Base-by-base conservation (phyloP, 2,113 vertebrate genomes). In the Archilochus colubris region DNA sequence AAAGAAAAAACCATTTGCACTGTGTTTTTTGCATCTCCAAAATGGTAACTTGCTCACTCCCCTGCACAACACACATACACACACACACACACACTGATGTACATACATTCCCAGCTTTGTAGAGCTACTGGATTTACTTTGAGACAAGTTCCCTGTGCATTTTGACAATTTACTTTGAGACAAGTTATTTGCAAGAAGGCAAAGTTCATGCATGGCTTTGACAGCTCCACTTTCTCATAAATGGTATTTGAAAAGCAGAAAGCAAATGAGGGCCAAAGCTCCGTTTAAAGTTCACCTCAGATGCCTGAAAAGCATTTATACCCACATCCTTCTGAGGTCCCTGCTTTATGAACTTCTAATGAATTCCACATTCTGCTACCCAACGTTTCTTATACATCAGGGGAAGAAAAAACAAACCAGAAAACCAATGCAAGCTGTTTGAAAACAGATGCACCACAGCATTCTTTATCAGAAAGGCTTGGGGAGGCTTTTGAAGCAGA, bases 181-280 rank as follows among this genome's bases (percentile, higher is more conserved):
- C 76, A 53, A 93, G 82, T 95, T 88, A 91, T 88, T 95, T 82
- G 77, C 82, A 59, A 92, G 93, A 84, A 94, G 86, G 93, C 95
- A 94, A 89, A 95, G 94, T 94, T 95, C 93, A 96, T 82, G 91
- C 87, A 38, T 1, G 89, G 94, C 84, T 96, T 92, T 96, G 96
- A 96, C 93, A 96, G 93, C 93, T 95, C 96, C 84, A 38, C 91
- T 96, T 94, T 96, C 96, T 96, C 95, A 93, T 92, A 95, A 97
- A 96, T 62, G 93, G 84, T 82, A 91, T 94, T 97, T 82, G 96
- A 94, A 53, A 89, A 92, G 92, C 90, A 75, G 82, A 92, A 94
- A 82, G 76, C 79, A 87, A 95, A 82, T 2, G 67, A 85, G 78
- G 95, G 82, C 77, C 95, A 91, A 87, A 89, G 89, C 64, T 91